phyloP scores from a whole-genome alignment of 2,888 invertebrate species.

The Zaprionus bogoriensis region DNA sequence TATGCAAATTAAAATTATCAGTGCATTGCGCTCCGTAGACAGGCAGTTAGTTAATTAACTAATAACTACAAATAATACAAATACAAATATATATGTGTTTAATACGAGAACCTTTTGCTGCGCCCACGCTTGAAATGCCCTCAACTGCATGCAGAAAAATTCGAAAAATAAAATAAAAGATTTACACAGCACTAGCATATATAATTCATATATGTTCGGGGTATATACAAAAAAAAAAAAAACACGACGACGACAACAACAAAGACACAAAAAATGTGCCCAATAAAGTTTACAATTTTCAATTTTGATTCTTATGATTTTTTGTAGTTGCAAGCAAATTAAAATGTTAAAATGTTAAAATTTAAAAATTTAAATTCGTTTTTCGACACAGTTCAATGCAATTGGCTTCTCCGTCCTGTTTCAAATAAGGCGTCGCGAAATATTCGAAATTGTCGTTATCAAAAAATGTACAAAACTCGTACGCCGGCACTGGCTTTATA shows the following conservation, averaged over 20 bases:
- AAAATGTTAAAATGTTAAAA: neutral
- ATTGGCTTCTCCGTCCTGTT: slow-evolving; percentile 19
- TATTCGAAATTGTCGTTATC: slow-evolving; percentile 63
- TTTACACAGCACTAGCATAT: slow-evolving; percentile 46
- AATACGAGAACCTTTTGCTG: slow-evolving; percentile 46
- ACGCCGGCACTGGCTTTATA: slow-evolving; percentile 45
- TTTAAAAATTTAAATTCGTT: slow-evolving; percentile 56
- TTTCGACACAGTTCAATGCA: neutral
- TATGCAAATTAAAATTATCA: slow-evolving; percentile 76
- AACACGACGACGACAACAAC: slow-evolving; percentile 45
- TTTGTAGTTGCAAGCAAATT: neutral
- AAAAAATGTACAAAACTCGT: slow-evolving; percentile 64
- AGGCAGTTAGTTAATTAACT: slow-evolving; percentile 68
- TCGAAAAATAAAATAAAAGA: slow-evolving; percentile 11
- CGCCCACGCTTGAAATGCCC: slow-evolving; percentile 60
- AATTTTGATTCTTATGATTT: slow-evolving; percentile 19
- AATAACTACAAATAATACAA: slow-evolving; percentile 35
- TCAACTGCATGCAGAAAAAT: slow-evolving; percentile 17
- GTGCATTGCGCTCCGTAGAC: slow-evolving; percentile 77
- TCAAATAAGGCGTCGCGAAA: slow-evolving; percentile 67
- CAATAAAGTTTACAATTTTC: slow-evolving; percentile 18
- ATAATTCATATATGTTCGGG: slow-evolving; percentile 1
- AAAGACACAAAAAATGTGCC: slow-evolving; percentile 21
- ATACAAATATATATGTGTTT: slow-evolving; percentile 14
- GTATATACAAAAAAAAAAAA: slow-evolving; percentile 62